A percentile compares a stretch with the other conserved stretches of the same genome.
Evolutionary conservation across 2,888 invertebrate species (phyloP).

Genomic region (Arge pagana): DNA sequence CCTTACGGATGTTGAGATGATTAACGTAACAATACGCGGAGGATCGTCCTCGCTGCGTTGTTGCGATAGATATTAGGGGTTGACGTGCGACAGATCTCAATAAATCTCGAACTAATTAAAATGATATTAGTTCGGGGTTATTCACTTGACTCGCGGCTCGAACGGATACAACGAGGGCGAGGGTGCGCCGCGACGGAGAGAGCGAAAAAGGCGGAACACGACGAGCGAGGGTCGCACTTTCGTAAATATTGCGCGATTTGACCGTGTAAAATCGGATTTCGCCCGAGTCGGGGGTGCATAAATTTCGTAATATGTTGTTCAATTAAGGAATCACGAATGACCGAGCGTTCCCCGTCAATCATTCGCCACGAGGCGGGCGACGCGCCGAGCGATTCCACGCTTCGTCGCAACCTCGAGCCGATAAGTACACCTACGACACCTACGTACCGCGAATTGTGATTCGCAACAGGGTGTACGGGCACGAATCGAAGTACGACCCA

Average conservation of each 20-base stretch:
- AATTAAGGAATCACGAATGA: slow-evolving; percentile 11
- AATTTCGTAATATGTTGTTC: slow-evolving; percentile 45
- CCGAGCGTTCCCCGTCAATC: no score
- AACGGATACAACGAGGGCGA: slow-evolving; percentile 18
- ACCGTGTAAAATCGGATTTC: slow-evolving; percentile 46
- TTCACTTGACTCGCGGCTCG: slow-evolving; percentile 43
- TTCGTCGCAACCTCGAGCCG: no score
- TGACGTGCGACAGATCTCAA: slow-evolving; percentile 32
- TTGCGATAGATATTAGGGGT: slow-evolving; percentile 20
- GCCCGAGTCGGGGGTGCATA: slow-evolving; percentile 44
- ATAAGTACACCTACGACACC: no score
- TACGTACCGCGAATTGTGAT: no score
- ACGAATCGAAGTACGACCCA: no score
- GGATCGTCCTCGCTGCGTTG: slow-evolving; percentile 25
- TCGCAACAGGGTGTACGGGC: no score
- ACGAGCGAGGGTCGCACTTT: no score
- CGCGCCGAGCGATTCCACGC: no score
- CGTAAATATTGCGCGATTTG: slow-evolving; percentile 30
- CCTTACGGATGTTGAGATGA: slow-evolving; percentile 28
- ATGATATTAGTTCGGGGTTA: slow-evolving; percentile 48
- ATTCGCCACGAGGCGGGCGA: no score
- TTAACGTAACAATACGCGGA: slow-evolving; percentile 18
- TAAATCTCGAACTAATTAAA: slow-evolving; percentile 52
- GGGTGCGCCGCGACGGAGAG: slow-evolving; percentile 25
- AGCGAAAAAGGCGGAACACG: no score